Base-by-base conservation (phyloP, 2,797 vertebrate genomes). In the Sebastes reedi region DNA sequence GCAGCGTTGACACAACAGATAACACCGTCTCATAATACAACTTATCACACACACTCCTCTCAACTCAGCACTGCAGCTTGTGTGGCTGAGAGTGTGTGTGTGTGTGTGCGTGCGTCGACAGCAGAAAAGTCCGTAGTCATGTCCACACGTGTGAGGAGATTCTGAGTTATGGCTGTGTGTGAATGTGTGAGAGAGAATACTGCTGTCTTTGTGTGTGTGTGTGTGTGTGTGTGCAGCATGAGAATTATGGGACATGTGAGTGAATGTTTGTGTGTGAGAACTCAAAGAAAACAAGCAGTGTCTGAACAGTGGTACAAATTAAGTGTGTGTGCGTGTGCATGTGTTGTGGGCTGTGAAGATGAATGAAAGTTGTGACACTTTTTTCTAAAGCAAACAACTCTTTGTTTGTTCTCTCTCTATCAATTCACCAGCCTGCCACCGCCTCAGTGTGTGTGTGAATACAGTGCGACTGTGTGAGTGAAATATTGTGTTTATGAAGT, bases 391-490 rank as follows among this genome's bases (percentile, higher is more conserved):
- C 85, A 85, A 91, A 94, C 88, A 92, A 56, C 67, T 59, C 83
- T 70, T 58, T 94, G 91, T 94, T 94, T 94, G 92, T 90, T 89
- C 91, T 84, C 67, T 79, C 76, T 89, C 82, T 74, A 91, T 94
- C 88, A 83, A 82, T 89, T 86, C 70, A 85, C 59, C 79, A 70
- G 39, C 73, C 81, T 84, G 85, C 83, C 83, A 79, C 81, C 25
- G 3, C 30, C 55, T 69, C 29, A 42, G 13, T 39, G 69, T 34
- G 36, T 39, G 36, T 39, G 69, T 34, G 8, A 52, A 52, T 52
- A n/a, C 50, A 52, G 76, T 60, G 71, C n/a, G 34, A 74, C 25
- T 56, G 64, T 32, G 66, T 52, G 74, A 69, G 10, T 39, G 36
- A 52, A n/a, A 52, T 30, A 3, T 75, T 52, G 3, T n/a, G 22